These are phyloP conservation scores for Amphipoea oculea DNA, from an alignment of 2,888 invertebrate genomes.

Conservation along the genomic window DNA sequence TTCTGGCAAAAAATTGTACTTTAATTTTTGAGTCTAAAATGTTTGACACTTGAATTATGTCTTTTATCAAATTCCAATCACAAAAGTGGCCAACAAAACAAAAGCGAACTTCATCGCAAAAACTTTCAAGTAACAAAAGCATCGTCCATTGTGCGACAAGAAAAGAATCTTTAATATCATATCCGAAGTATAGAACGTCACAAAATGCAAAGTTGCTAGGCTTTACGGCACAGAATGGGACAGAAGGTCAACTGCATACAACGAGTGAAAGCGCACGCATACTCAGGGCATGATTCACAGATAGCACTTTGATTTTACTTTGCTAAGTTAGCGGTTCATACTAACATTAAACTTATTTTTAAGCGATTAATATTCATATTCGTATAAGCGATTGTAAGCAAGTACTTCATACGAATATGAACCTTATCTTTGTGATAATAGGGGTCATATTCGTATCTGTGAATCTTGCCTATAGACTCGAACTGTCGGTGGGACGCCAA, in stretches of 20 bases:
- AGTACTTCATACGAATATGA: not conserved
- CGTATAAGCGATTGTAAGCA: not conserved
- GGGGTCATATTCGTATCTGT: not conserved
- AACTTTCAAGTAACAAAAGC: constrained; percentile 16
- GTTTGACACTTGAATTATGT: too few relatives aligned
- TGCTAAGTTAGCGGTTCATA: too few relatives aligned
- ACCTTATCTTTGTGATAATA: not conserved
- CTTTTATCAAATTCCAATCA: not conserved
- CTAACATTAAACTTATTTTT: not conserved
- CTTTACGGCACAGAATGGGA: not conserved
- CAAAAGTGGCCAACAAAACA: constrained; percentile 1
- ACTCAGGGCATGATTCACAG: not conserved
- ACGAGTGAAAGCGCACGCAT: not conserved
- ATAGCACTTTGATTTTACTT: not conserved
- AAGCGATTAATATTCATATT: too few relatives aligned
- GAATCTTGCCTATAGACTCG: not conserved
- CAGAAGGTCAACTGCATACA: constrained; percentile 1
- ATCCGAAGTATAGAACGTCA: not conserved
- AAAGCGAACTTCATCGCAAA: constrained; percentile 3
- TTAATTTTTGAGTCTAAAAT: too few relatives aligned
- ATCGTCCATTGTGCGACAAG: constrained; percentile 22
- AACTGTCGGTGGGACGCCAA: not conserved
- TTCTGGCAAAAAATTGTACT: too few relatives aligned
- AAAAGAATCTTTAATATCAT: constrained; percentile 33
- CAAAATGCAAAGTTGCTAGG: constrained; percentile 16